Evolutionary conservation across 2,888 invertebrate species (phyloP).

Genomic region (Cerastoderma edule): DNA sequence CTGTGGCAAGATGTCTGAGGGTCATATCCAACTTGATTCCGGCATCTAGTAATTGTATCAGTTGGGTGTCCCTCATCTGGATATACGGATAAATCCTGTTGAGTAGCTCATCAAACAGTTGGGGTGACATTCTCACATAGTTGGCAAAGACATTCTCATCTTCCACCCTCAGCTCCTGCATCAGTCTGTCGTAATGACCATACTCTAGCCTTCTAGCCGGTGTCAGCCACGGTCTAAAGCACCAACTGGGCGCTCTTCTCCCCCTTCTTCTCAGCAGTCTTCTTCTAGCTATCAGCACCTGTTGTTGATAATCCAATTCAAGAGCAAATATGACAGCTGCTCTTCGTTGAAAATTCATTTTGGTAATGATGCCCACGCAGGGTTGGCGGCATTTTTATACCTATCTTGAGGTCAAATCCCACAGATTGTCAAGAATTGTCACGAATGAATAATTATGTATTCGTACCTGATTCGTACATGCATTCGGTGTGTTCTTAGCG

Average conservation of each 20-base stretch:
- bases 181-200: conserved; percentile 36
- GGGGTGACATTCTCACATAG: conserved; percentile 36
- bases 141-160: conserved; percentile 24
- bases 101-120: conserved; percentile 32
- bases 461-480: conserved; percentile 32
- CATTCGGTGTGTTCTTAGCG: conserved; percentile 31
- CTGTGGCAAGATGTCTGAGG: conserved; percentile 28
- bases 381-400: conserved; percentile 24
- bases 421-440: conserved; percentile 24
- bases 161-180: conserved; percentile 38
- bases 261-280: conserved; percentile 26
- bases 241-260: conserved; percentile 19
- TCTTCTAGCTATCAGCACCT: conserved; percentile 40
- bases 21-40: conserved; percentile 33
- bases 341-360: conserved; percentile 29
- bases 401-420: conserved; percentile 21
- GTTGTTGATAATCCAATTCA: conserved; percentile 27
- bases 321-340: conserved; percentile 8
- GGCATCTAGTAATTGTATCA: conserved; percentile 33
- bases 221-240: conserved; percentile 31
- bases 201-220: conserved; percentile 33
- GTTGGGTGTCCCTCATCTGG: conserved; percentile 29
- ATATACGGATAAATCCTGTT: conserved; percentile 28
- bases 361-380: conserved; percentile 23
- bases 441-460: conserved; percentile 17